phyloP scores from a whole-genome alignment of 1,140 invertebrate species.

The Ctenoplectra terminalis region DNA sequence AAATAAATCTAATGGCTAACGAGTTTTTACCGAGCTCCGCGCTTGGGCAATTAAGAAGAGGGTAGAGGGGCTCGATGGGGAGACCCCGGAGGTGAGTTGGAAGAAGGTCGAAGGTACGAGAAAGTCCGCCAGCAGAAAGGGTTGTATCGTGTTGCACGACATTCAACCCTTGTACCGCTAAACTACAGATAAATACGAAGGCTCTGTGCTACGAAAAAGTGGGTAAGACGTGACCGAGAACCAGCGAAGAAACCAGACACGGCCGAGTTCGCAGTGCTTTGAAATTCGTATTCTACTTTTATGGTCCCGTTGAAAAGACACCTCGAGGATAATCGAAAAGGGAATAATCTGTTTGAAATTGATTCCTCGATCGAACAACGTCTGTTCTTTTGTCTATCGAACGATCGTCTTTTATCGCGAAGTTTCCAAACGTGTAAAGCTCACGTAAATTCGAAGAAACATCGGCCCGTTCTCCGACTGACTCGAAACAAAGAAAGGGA shows the following conservation, averaged over 20 bases:
- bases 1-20: conserved; percentile 80
- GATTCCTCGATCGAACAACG: not conserved
- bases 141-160: conserved; percentile 75
- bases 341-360: not conserved
- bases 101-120: conserved; percentile 63
- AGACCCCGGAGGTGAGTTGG: conserved; percentile 58
- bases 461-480: conserved; percentile 34
- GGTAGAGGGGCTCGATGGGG: conserved; percentile 48
- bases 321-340: not conserved
- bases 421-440: not conserved
- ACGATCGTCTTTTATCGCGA: not conserved
- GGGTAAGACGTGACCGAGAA: conserved; percentile 43
- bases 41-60: conserved; percentile 78
- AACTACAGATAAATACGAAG: conserved; percentile 71
- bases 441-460: conserved; percentile 34
- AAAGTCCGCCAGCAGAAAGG: conserved; percentile 64
- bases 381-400: not conserved
- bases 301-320: too few species aligned
- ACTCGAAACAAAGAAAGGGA: conserved; percentile 49
- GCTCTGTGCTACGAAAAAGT: conserved; percentile 58
- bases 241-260: conserved; percentile 30
- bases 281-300: not conserved
- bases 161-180: conserved; percentile 70
- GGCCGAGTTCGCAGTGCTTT: conserved; percentile 30
- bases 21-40: conserved; percentile 78